A percentile compares a stretch with the other conserved stretches of the same genome.
Conservation (phyloP, 2,888 invertebrate genomes). For the Argyra leucocephala region DNA sequence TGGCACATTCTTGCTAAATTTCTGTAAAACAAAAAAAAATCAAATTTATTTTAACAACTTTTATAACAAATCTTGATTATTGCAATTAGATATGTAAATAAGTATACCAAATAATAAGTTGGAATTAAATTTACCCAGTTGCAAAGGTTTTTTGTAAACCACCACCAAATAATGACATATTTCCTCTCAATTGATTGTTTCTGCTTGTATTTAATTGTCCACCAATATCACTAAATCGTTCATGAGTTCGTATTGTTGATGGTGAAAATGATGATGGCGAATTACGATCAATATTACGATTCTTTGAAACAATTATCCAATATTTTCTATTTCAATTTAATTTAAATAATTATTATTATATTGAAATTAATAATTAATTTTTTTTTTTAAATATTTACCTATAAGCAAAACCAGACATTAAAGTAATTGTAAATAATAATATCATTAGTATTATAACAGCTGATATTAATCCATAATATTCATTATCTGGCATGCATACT, state of each 20-base stretch:
- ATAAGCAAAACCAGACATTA: conserved; percentile 67
- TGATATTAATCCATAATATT: conserved; percentile 75
- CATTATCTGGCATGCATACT: conserved; percentile 71
- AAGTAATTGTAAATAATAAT: conserved; percentile 60
- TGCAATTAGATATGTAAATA: too few species aligned
- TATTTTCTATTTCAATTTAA: conserved; percentile 51
- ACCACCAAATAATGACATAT: conserved; percentile 55
- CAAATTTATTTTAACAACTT: background rate
- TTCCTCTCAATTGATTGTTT: conserved; percentile 34
- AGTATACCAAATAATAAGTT: conserved; percentile 13
- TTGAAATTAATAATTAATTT: background rate
- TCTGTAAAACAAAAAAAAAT: conserved; percentile 27
- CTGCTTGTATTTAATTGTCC: conserved; percentile 33
- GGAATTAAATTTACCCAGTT: conserved; percentile 46
- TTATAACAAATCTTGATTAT: conserved; percentile 5
- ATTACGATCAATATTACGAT: conserved; percentile 47
- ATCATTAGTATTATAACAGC: conserved; percentile 67
- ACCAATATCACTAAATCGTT: conserved; percentile 41
- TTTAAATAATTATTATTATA: background rate
- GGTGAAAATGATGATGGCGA: conserved; percentile 43
- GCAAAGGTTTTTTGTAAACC: conserved; percentile 62
- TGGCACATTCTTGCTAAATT: conserved; percentile 45
- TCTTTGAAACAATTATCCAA: conserved; percentile 68
- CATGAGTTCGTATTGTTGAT: conserved; percentile 45
- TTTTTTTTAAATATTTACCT: conserved; percentile 44